phyloP scores from a whole-genome alignment of 2,113 vertebrate species.

The Chrysemys picta region DNA sequence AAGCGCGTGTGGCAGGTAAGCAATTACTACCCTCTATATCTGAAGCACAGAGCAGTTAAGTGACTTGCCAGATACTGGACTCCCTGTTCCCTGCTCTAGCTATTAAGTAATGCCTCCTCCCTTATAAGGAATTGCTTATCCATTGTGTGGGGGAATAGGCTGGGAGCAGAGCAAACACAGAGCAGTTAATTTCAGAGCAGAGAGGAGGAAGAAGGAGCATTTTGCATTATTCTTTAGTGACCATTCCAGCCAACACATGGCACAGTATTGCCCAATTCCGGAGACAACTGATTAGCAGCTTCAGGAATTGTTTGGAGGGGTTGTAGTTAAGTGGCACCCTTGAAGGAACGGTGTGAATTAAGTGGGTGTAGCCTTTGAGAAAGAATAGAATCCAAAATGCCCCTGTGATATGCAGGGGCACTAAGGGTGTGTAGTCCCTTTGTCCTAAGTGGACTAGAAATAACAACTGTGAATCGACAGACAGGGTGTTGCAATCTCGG shows the following conservation, averaged over 20 bases:
- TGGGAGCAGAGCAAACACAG: accelerated
- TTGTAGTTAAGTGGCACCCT: background rate
- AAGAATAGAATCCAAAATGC: background rate
- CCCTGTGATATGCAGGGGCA: background rate
- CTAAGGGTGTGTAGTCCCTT: background rate
- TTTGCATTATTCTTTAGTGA: background rate
- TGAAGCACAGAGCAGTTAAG: background rate
- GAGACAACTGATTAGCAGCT: background rate
- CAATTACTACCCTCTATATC: background rate
- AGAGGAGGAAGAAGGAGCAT: background rate
- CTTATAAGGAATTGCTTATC: no score
- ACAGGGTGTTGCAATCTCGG: background rate
- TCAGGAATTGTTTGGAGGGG: background rate
- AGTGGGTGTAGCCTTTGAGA: background rate
- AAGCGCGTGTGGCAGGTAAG: background rate
- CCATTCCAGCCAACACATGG: background rate
- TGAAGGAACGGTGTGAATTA: background rate
- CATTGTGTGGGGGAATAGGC: no score
- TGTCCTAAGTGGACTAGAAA: background rate
- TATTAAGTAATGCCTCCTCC: no score
- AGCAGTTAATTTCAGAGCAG: background rate
- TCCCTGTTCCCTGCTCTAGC: no score
- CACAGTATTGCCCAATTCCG: background rate
- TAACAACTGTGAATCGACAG: accelerated
- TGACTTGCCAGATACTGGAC: background rate